Evolutionary conservation across 2,888 invertebrate species (phyloP).

Genomic region (Drosophila mercatorum): DNA sequence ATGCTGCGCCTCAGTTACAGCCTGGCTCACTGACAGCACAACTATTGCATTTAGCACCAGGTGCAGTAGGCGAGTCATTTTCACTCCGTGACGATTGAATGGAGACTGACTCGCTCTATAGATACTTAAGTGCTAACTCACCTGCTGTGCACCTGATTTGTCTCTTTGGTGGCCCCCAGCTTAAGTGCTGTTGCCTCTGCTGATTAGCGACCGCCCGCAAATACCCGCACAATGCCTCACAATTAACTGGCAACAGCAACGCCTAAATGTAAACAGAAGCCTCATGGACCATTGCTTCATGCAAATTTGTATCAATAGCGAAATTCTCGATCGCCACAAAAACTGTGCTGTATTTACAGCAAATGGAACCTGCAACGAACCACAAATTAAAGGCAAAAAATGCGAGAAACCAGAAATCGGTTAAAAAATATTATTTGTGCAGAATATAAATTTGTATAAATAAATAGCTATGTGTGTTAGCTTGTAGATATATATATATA

Average conservation of each 20-base stretch:
- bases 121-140: neutral
- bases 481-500: slow-evolving; percentile 31
- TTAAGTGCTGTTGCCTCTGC: slow-evolving; percentile 57
- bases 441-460: slow-evolving; percentile 5
- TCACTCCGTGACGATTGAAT: slow-evolving; percentile 37
- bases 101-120: slow-evolving; percentile 32
- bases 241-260: slow-evolving; percentile 19
- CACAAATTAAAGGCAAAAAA: slow-evolving; percentile 32
- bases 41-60: slow-evolving; percentile 9
- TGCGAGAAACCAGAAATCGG: neutral
- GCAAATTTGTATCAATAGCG: slow-evolving; percentile 53
- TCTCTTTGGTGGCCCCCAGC: slow-evolving; percentile 40
- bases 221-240: slow-evolving; percentile 17
- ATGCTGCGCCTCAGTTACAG: neutral
- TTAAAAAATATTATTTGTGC: slow-evolving; percentile 16
- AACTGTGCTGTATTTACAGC: neutral
- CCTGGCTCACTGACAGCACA: slow-evolving; percentile 12
- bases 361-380: slow-evolving; percentile 36
- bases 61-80: slow-evolving; percentile 46
- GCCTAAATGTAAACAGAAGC: slow-evolving; percentile 25
- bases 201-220: slow-evolving; percentile 62
- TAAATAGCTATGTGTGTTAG: neutral
- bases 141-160: neutral
- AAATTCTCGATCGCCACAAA: slow-evolving; percentile 3
- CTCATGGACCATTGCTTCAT: slow-evolving; percentile 42